Percentiles rank a stretch among this genome's conserved stretches.
These are phyloP conservation scores for Charina bottae DNA, from an alignment of 2,113 vertebrate genomes.

Conservation along the genomic window DNA sequence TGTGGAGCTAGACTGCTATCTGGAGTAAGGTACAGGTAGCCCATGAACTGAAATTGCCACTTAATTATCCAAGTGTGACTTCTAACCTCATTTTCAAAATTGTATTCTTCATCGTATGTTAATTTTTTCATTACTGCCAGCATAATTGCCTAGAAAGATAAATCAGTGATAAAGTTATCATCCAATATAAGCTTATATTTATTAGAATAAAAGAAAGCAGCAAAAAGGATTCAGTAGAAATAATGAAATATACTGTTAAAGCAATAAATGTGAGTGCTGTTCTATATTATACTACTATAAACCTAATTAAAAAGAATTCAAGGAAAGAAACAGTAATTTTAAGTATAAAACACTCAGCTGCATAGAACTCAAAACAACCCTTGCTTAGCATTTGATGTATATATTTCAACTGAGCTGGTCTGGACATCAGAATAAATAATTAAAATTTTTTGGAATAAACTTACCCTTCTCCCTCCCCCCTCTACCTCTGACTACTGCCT, in stretches of 20 bases:
- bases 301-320: background rate
- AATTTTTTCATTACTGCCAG: slow-evolving; percentile 97
- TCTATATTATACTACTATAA: background rate
- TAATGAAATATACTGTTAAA: background rate
- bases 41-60: background rate
- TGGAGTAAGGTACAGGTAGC: background rate
- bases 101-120: slow-evolving; percentile 98
- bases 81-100: slow-evolving; percentile 97
- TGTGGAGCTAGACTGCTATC: background rate
- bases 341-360: background rate
- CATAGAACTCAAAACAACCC: background rate
- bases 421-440: background rate
- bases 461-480: background rate
- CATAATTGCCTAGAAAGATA: slow-evolving; percentile 86
- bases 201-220: background rate
- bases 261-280: background rate
- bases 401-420: background rate
- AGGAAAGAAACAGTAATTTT: background rate
- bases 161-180: slow-evolving; percentile 22
- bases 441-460: background rate
- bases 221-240: background rate
- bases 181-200: background rate
- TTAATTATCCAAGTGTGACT: slow-evolving; percentile 7
- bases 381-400: background rate
- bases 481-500: background rate